Percentiles rank a stretch among this genome's conserved stretches.
Evolutionary conservation across 2,888 invertebrate genomes (phyloP).

Genomic region (Caenorhabditis sp.): DNA sequence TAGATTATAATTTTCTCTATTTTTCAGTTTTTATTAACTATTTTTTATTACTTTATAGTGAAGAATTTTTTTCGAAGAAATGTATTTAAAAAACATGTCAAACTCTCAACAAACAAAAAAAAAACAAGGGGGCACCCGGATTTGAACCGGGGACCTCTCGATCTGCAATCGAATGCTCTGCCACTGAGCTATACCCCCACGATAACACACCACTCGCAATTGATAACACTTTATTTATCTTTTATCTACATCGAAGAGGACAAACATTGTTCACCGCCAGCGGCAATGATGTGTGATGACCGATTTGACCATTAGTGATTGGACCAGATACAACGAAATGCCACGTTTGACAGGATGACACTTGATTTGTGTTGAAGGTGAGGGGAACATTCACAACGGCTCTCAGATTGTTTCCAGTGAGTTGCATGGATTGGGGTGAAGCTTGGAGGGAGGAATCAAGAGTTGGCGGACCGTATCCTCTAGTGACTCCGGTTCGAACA

Average conservation of each 20-base stretch:
- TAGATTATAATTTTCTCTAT: too few relatives aligned
- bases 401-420: conserved; percentile 25
- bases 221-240: not conserved
- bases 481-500: conserved; percentile 27
- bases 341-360: conserved; percentile 38
- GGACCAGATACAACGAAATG: conserved; percentile 9
- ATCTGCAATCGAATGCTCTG: conserved; percentile 70
- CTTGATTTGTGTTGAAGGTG: conserved; percentile 25
- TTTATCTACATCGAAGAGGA: not conserved
- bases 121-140: conserved; percentile 63
- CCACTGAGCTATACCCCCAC: conserved; percentile 69
- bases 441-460: conserved; percentile 18
- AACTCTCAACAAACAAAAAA: conserved; percentile 20
- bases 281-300: not conserved
- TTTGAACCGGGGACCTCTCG: conserved; percentile 70
- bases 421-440: conserved; percentile 12
- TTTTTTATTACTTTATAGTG: too few relatives aligned
- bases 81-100: too few relatives aligned
- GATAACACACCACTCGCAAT: too few relatives aligned
- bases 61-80: too few relatives aligned
- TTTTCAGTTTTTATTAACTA: too few relatives aligned
- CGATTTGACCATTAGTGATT: not conserved
- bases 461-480: conserved; percentile 25
- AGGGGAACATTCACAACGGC: conserved; percentile 21
- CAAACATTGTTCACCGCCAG: not conserved